A percentile compares a stretch with the other conserved stretches of the same genome.
Conservation (phyloP, 2,888 invertebrate species). For the Caenorhabditis sinica region DNA sequence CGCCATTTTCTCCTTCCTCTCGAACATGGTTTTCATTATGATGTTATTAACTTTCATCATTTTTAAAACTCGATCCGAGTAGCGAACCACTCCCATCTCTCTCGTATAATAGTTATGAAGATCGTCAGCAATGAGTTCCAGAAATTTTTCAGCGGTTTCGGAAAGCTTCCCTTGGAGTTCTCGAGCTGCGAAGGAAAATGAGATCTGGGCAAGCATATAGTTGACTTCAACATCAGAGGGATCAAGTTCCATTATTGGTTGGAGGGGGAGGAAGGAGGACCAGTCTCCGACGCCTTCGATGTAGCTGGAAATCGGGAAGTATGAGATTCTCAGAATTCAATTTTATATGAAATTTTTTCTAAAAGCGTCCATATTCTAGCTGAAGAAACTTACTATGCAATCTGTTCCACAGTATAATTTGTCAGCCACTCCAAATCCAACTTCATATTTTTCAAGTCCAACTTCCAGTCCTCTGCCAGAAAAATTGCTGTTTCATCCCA, state of each 20-base stretch:
- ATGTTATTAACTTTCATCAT: constrained; percentile 66
- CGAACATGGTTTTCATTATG: constrained; percentile 18
- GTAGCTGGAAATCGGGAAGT: constrained; percentile 52
- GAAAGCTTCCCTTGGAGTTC: constrained; percentile 13
- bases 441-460: constrained; percentile 18
- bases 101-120: constrained; percentile 62
- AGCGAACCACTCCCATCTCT: constrained; percentile 55
- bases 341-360: too few species aligned
- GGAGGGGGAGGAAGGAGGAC: constrained; percentile 21
- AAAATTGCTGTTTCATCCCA: constrained; percentile 16
- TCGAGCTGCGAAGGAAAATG: constrained; percentile 50
- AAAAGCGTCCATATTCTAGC: background rate
- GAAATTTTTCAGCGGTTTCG: constrained; percentile 26
- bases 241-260: constrained; percentile 35
- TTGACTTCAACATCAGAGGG: constrained; percentile 54
- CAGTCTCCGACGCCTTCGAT: constrained; percentile 20
- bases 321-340: too few species aligned
- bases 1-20: constrained; percentile 54
- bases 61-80: constrained; percentile 66
- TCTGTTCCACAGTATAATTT: constrained; percentile 23
- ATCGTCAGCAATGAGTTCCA: constrained; percentile 52
- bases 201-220: constrained; percentile 58
- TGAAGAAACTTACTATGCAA: constrained; percentile 21
- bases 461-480: background rate
- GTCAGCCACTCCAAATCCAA: constrained; percentile 38